These are phyloP conservation scores for Porites lobata DNA, from an alignment of 92 coral and sea anemone species.

Conservation along the genomic window DNA sequence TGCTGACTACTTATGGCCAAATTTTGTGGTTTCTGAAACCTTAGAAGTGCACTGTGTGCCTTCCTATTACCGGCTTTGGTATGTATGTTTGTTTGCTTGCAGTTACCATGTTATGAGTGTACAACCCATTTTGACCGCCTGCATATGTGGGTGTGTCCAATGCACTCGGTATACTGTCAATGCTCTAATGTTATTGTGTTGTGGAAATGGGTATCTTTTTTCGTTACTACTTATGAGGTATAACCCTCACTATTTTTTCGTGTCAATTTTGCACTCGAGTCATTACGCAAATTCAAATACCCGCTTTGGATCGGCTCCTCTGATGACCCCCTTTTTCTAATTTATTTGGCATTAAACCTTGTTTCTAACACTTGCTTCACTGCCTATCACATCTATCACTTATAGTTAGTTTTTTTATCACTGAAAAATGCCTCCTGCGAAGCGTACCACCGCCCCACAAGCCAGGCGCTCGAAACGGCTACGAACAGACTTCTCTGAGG, in stretches of 20 bases:
- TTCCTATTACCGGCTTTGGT: slow-evolving; percentile 5
- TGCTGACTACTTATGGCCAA: background rate
- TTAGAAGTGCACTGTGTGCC: background rate
- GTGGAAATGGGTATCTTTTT: background rate
- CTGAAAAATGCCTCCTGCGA: slow-evolving; percentile 9
- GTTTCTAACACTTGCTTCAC: background rate
- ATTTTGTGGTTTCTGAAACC: background rate
- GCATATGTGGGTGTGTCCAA: slow-evolving; percentile 32
- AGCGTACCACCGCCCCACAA: background rate
- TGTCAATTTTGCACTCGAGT: no score
- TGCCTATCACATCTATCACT: background rate
- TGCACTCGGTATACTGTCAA: slow-evolving; percentile 24
- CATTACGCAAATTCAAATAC: no score
- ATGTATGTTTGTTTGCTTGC: slow-evolving; percentile 1
- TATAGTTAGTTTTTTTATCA: slow-evolving; percentile 3
- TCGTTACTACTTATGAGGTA: background rate
- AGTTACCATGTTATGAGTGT: slow-evolving; percentile 1
- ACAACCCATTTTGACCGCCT: slow-evolving; percentile 44
- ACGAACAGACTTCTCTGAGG: background rate
- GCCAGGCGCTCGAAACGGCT: background rate
- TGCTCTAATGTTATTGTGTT: background rate
- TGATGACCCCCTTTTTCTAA: no score
- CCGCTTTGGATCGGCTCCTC: no score
- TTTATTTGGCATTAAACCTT: background rate
- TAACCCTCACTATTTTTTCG: background rate